phyloP scores from a whole-genome alignment of 2,888 invertebrate genomes.

The Yponomeuta plumbellus region DNA sequence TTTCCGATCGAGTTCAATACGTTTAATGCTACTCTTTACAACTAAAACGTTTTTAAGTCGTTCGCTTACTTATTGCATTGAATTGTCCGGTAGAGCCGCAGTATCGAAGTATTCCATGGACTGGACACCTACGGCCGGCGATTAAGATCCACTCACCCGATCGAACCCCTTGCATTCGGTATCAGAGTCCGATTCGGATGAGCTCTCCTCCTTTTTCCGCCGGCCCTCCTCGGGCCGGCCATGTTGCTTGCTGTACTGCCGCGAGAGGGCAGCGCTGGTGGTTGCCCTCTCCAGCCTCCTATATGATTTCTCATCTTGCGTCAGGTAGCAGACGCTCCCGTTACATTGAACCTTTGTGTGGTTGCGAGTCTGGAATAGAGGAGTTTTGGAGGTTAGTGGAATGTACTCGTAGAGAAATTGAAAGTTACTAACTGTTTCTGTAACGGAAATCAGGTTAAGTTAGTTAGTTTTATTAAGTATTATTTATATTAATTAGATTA shows the following conservation, averaged over 20 bases:
- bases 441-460: too few species aligned
- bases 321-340: slow-evolving; percentile 54
- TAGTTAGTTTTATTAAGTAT: too few species aligned
- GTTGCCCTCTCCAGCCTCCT: slow-evolving; percentile 34
- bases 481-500: too few species aligned
- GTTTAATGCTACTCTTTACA: too few species aligned
- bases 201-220: slow-evolving; percentile 66
- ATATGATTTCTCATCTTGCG: slow-evolving; percentile 37
- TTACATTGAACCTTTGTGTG: slow-evolving; percentile 55
- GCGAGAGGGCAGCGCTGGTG: slow-evolving; percentile 30
- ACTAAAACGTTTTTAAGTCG: too few species aligned
- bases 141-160: slow-evolving; percentile 51
- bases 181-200: slow-evolving; percentile 77
- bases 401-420: not conserved
- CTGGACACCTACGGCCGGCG: too few species aligned
- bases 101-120: not conserved
- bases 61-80: too few species aligned
- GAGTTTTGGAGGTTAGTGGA: not conserved
- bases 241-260: slow-evolving; percentile 69
- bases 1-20: too few species aligned
- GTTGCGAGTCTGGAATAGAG: slow-evolving; percentile 43
- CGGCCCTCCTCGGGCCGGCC: slow-evolving; percentile 59
- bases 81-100: too few species aligned
- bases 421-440: too few species aligned
- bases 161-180: slow-evolving; percentile 68